A percentile compares a stretch with the other conserved stretches of the same genome.
These are phyloP conservation scores for Bombus affinis DNA, from an alignment of 1,140 invertebrate genomes.

Conservation along the genomic window DNA sequence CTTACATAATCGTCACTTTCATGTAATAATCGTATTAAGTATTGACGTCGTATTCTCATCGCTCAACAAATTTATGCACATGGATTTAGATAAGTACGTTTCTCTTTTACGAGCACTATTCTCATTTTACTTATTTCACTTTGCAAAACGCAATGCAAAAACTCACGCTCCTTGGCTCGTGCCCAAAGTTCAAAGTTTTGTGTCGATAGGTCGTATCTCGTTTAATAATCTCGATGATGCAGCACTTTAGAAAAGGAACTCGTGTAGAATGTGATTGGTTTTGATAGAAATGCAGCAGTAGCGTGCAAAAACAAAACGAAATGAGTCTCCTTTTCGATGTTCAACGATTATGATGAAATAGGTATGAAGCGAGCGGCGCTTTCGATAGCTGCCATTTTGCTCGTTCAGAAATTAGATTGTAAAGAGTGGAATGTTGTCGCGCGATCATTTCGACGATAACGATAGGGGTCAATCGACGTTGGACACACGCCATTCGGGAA, in stretches of 20 bases:
- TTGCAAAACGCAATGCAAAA: not conserved
- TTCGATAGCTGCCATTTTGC: not conserved
- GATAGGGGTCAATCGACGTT: not conserved
- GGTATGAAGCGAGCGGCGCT: not conserved
- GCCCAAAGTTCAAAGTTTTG: not conserved
- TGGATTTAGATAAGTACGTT: not conserved
- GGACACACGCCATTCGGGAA: conserved; percentile 1
- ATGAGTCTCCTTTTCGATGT: not conserved
- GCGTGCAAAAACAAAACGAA: not conserved
- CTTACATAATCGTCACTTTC: not conserved
- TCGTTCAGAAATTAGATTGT: conserved; percentile 1
- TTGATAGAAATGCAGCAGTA: not conserved
- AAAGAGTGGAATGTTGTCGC: not conserved
- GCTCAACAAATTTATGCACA: not conserved
- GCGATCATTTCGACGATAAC: conserved; percentile 3
- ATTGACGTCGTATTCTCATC: not conserved
- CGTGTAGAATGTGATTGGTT: not conserved
- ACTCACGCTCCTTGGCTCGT: not conserved
- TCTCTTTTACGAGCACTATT: not conserved
- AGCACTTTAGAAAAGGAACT: not conserved
- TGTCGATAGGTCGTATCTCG: not conserved
- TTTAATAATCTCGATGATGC: not conserved
- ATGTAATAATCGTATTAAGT: not conserved
- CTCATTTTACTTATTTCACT: not conserved
- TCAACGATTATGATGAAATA: not conserved